Evolutionary conservation across 2,888 invertebrate species (phyloP), one percentile per base, ranked within the genome.

Genomic region (Himalopsyche japonica): DNA sequence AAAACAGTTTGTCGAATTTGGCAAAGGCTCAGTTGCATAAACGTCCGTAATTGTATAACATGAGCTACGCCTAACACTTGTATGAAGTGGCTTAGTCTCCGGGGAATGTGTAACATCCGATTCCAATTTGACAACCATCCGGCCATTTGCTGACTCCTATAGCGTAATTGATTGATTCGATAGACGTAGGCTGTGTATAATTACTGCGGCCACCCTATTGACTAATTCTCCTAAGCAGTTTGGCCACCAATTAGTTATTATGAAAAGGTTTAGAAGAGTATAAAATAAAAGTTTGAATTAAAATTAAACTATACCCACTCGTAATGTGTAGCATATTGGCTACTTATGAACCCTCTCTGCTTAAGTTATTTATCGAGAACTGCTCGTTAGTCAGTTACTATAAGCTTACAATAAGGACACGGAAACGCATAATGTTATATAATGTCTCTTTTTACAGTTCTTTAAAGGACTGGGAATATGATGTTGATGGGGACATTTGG

Each of bases 101-200:
- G 15, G 70, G 70, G 70, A 70, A 70, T 70, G 70, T 70, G 30
- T 30, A 30, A 70, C 70, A 79, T 80, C 84, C 82, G 84, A 82
- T 82, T 84, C 84, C 84, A 82, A 84, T 84, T 82, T 84, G 84
- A 84, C 84, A 84, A 76, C 57, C 84, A 80, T 64, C n/a, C 64
- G 48, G 37, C 84, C 70, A 70, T 57, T 57, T 57, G n/a, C 57
- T 57, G 24, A 4, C 79, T 47, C 79, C 82, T 81, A n/a, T 76
- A 15, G 78, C 78, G 82, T 82, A 82, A 82, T 84, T 84, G 84
- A 84, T 84, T 82, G 81, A 84, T 84, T 82, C 64, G 82, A 84
- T 80, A 57, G n/a, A 30, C 30, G 30, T 48, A 32, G 30, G 32
- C 77, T 70, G 70, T 70, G 70, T 70, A 30, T 70, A 70, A 70